Conservation (phyloP, 2,797 vertebrate species). For the Hemibagrus guttatus region DNA sequence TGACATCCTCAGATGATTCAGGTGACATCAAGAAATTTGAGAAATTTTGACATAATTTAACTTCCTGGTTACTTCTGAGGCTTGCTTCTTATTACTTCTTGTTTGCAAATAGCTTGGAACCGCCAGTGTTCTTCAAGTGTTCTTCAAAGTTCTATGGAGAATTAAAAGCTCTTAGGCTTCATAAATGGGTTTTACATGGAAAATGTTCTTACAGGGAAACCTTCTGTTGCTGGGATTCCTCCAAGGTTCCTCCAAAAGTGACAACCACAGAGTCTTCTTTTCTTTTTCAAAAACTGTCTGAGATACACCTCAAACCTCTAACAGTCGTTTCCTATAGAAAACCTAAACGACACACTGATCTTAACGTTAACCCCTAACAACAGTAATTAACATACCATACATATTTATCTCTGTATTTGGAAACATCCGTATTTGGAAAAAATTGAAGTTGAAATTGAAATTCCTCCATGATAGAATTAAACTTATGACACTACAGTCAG, state of each 20-base stretch:
- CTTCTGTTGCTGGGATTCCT: background rate
- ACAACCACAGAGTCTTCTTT: background rate
- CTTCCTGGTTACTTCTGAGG: background rate
- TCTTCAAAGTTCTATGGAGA: background rate
- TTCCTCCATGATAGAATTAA: background rate
- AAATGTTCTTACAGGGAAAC: background rate
- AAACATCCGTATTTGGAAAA: too few species aligned
- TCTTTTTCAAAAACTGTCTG: too few species aligned
- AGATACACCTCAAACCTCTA: too few species aligned
- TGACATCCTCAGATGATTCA: background rate
- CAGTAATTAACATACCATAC: background rate
- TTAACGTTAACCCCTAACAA: background rate
- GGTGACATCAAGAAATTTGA: background rate
- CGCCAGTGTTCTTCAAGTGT: background rate
- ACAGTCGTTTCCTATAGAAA: background rate
- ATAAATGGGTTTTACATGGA: background rate
- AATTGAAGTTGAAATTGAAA: background rate
- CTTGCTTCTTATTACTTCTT: too few species aligned
- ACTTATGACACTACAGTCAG: conserved; percentile 16
- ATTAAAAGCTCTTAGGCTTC: background rate
- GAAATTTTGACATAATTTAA: background rate
- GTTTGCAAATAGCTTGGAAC: background rate
- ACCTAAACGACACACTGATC: background rate
- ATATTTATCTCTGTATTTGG: background rate
- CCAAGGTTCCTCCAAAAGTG: background rate